Evolutionary conservation across 2,797 vertebrate species (phyloP).

Genomic region (Tolypeutes matacus): DNA sequence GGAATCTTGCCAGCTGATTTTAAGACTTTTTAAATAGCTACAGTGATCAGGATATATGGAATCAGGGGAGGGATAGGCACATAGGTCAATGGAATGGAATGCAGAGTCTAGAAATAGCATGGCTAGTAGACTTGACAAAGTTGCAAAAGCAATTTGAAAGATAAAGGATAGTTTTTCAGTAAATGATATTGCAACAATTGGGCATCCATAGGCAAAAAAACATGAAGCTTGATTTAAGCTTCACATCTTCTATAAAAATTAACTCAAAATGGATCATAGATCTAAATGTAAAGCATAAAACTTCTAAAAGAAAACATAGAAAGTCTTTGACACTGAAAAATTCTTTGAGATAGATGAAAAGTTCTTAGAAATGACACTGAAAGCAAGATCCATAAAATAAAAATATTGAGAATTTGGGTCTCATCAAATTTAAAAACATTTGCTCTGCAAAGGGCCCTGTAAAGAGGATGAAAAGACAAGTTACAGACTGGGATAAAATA

Average conservation of each 20-base stretch:
- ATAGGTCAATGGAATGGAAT: background rate
- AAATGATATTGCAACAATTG: background rate
- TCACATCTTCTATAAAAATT: background rate
- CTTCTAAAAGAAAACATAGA: background rate
- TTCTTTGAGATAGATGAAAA: background rate
- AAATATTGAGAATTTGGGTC: background rate
- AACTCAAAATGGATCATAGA: background rate
- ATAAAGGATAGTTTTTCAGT: background rate
- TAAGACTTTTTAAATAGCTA: background rate
- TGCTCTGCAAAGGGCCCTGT: background rate
- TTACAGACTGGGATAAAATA: too few species aligned
- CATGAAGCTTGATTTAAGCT: background rate
- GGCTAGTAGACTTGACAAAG: background rate
- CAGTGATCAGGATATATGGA: background rate
- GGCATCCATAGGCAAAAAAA: background rate
- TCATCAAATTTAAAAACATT: background rate
- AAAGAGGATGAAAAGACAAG: too few species aligned
- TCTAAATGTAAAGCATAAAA: slow-evolving; percentile 20
- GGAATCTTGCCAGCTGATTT: background rate
- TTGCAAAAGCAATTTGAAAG: background rate
- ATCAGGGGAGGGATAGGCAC: background rate
- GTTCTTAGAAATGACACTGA: background rate
- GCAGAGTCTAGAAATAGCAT: background rate
- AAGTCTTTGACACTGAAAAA: background rate
- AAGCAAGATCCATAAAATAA: background rate